Evolutionary conservation across 1,140 invertebrate genomes (phyloP).

Genomic region (Bombus pascuorum): DNA sequence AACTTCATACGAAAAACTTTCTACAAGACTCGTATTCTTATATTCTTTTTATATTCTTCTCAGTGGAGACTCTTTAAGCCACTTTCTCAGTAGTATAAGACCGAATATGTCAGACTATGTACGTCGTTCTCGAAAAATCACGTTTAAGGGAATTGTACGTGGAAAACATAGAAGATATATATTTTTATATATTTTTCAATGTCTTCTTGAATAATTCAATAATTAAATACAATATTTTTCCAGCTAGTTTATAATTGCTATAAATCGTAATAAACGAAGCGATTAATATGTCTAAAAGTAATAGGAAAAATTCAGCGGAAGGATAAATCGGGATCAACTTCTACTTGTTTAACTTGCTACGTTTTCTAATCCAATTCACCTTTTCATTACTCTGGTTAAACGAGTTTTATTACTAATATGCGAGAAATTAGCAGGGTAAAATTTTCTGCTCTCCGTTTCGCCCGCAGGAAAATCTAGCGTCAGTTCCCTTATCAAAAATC

Average conservation of each 20-base stretch:
- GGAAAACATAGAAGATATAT: neutral
- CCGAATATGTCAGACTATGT: neutral
- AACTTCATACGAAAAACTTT: too few relatives aligned
- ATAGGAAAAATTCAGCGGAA: neutral
- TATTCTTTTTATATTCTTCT: too few relatives aligned
- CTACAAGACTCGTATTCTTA: too few relatives aligned
- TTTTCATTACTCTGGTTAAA: neutral
- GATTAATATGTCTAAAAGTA: neutral
- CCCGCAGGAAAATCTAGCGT: neutral
- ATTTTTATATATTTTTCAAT: neutral
- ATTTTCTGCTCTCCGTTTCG: neutral
- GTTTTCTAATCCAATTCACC: neutral
- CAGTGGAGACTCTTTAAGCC: too few relatives aligned
- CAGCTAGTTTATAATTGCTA: neutral
- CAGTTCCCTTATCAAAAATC: neutral
- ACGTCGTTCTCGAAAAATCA: neutral
- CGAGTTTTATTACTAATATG: neutral
- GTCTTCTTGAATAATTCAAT: neutral
- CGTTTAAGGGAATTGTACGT: too few relatives aligned
- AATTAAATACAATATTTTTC: neutral
- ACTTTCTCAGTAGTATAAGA: slow-evolving; percentile 7
- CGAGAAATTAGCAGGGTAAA: neutral
- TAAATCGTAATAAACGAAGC: neutral
- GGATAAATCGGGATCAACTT: neutral
- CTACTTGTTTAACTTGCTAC: neutral